Evolutionary conservation across 1,140 invertebrate genomes (phyloP), one percentile per base, ranked within the genome.

Genomic region (Zaprionus gabonicus): DNA sequence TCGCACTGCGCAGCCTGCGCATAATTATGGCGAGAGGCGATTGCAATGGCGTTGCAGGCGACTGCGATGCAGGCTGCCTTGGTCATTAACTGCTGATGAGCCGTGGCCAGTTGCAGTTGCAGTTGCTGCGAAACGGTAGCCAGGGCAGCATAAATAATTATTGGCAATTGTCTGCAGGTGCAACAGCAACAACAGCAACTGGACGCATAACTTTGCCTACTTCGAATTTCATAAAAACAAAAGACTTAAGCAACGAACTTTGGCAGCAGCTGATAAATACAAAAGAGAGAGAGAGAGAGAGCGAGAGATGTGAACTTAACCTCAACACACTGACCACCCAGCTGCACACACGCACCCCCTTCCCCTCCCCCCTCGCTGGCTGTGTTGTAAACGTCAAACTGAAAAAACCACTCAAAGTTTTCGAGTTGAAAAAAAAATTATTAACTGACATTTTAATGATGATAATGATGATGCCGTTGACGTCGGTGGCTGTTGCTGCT

Each of bases 391-490:
- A 80, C 76, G 76, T 78, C 76, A 78, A 73, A 78, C 60, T 58
- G 56, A 80, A 74, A 74, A 80, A 86, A 80, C 83, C 83, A 86
- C 83, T 87, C 84, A 59, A 83, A 67, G 73, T 76, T 70, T 68
- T 72, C 44, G 67, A 64, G 72, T 63, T 38, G 72, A 25, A 55
- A 56, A 84, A 66, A 71, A 85, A 90, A 88, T 90, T 88, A 88
- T 88, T 90, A 88, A 88, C 84, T 88, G 84, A 90, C 84, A 88
- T 84, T 88, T 88, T 88, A 88, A 88, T 90, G 84, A 88, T 88
- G 85, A 88, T 88, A 88, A 88, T 88, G 84, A 88, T 88, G 83
- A 83, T 86, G 83, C 84, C 83, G 83, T 83, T 87, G 83, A 88
- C 80, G 83, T 83, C 83, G 83, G 4, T 13, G 53, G 59, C 76